phyloP scores from a whole-genome alignment of 2,797 vertebrate species.

The Bradypodion ventrale region DNA sequence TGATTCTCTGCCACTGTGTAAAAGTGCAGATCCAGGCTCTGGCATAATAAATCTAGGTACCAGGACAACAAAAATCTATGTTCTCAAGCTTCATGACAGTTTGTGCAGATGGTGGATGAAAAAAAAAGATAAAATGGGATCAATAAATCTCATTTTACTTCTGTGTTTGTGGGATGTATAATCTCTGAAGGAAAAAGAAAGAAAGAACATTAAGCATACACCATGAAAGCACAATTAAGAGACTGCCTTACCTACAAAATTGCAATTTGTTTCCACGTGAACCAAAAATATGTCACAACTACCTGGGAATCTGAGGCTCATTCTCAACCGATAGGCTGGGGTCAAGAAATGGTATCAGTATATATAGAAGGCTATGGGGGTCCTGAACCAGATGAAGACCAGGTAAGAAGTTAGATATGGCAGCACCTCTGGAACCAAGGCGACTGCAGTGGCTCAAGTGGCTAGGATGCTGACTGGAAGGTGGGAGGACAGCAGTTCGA shows the following conservation, averaged over 20 bases:
- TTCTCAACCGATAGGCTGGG: neutral
- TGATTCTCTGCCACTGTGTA: constrained; percentile 65
- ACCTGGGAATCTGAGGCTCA: neutral
- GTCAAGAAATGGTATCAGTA: neutral
- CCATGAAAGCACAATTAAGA: constrained; percentile 31
- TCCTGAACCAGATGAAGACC: neutral
- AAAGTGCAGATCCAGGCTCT: constrained; percentile 53
- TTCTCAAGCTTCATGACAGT: constrained; percentile 48
- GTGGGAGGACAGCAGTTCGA: too few species aligned
- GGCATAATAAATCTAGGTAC: constrained; percentile 60
- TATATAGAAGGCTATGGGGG: neutral
- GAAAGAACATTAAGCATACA: constrained; percentile 18
- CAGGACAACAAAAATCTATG: constrained; percentile 51
- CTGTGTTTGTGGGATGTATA: constrained; percentile 32
- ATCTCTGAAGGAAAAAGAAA: constrained; percentile 31
- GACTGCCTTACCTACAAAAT: neutral
- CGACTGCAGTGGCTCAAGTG: too few species aligned
- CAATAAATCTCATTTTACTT: constrained; percentile 73
- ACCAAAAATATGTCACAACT: neutral
- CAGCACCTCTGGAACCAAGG: neutral
- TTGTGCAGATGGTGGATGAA: constrained; percentile 51
- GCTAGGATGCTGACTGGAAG: too few species aligned
- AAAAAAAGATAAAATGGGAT: constrained; percentile 51
- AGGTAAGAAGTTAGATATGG: neutral
- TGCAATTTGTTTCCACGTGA: neutral